Conservation (phyloP, 2,888 invertebrate genomes). For the Agyllia agylla region DNA sequence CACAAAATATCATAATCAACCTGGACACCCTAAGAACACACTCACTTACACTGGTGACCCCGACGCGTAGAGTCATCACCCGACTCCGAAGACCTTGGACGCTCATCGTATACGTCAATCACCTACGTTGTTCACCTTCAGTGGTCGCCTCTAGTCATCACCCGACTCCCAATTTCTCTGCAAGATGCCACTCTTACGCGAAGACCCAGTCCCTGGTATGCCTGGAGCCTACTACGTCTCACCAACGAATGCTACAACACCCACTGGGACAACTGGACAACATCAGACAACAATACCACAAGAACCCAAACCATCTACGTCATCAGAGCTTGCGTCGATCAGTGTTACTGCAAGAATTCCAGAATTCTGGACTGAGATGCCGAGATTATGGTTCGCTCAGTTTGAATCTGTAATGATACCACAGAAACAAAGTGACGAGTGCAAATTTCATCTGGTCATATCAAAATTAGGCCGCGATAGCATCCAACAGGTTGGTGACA, state of each 20-base stretch:
- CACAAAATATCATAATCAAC: too few species aligned
- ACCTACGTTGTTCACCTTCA: neutral
- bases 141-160: neutral
- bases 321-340: neutral
- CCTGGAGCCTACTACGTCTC: neutral
- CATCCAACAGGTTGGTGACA: constrained; percentile 2
- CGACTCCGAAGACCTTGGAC: too few species aligned
- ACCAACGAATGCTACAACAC: neutral
- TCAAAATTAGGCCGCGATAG: neutral
- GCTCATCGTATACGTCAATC: too few species aligned
- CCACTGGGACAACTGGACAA: neutral
- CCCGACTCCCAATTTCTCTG: neutral
- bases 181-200: neutral
- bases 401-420: constrained; percentile 23
- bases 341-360: constrained; percentile 5
- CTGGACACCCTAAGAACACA: neutral
- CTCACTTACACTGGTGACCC: neutral
- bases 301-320: constrained; percentile 2
- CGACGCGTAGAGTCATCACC: neutral
- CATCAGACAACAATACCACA: neutral
- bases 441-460: constrained; percentile 20
- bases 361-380: constrained; percentile 24
- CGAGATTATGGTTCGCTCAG: constrained; percentile 40
- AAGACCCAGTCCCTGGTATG: neutral
- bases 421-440: constrained; percentile 25